phyloP scores from a whole-genome alignment of 2,797 vertebrate species.

The Uromys caudimaculatus region DNA sequence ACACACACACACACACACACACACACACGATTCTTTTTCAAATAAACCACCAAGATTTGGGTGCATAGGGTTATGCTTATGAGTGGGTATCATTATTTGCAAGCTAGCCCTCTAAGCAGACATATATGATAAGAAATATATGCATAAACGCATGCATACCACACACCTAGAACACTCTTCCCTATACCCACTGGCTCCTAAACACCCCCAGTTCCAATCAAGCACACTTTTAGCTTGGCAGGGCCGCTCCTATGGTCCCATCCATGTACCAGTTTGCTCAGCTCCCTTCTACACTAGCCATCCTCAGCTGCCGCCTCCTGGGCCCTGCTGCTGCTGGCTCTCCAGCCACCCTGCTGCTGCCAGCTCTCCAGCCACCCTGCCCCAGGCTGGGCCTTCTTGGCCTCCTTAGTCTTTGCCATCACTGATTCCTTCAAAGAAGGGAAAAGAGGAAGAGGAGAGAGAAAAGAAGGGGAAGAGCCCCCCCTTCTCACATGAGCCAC shows the following conservation, averaged over 20 bases:
- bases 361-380: neutral
- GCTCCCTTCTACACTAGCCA: neutral
- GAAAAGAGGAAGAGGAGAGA: neutral
- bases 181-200: neutral
- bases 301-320: neutral
- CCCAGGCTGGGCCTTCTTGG: neutral
- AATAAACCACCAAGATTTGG: neutral
- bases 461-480: neutral
- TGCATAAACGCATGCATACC: neutral
- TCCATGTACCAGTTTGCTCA: neutral
- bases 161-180: neutral
- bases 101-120: neutral
- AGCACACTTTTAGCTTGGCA: neutral
- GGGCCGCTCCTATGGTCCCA: neutral
- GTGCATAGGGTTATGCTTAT: neutral
- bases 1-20: neutral
- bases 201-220: neutral
- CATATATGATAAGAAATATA: rapidly evolving
- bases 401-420: neutral
- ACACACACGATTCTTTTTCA: neutral
- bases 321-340: neutral
- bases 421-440: neutral
- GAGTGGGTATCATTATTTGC: neutral
- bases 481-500: neutral
- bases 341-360: neutral